Evolutionary conservation across 2,888 invertebrate species (phyloP).

Genomic region (Meiosimyza decipiens): DNA sequence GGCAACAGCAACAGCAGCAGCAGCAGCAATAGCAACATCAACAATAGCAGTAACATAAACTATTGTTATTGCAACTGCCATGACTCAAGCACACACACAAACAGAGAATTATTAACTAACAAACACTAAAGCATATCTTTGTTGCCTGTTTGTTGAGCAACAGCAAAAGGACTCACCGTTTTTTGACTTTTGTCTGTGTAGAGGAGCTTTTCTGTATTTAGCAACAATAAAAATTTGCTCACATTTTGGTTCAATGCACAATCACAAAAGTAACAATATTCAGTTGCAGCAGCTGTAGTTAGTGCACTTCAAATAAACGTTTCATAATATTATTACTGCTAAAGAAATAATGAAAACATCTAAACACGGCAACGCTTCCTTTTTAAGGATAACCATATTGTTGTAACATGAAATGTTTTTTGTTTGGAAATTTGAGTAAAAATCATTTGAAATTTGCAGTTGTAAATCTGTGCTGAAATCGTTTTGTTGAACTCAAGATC

Average conservation of each 20-base stretch:
- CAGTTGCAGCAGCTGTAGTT: neutral
- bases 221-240: conserved; percentile 14
- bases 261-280: conserved; percentile 16
- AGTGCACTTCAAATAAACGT: conserved; percentile 4
- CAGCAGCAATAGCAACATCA: neutral
- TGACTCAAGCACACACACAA: neutral
- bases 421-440: too few relatives aligned
- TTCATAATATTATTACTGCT: conserved; percentile 17
- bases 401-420: neutral
- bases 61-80: conserved; percentile 12
- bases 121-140: neutral
- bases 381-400: conserved; percentile 13
- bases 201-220: neutral
- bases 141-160: neutral
- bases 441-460: too few relatives aligned
- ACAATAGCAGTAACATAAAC: conserved; percentile 14
- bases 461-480: too few relatives aligned
- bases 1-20: neutral
- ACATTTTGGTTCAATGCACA: conserved; percentile 29
- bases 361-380: conserved; percentile 8
- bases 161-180: conserved; percentile 9
- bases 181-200: neutral
- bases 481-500: too few relatives aligned
- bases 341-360: too few relatives aligned
- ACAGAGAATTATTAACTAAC: neutral